These are phyloP conservation scores for Eilema caniola DNA, from an alignment of 2,888 invertebrate species.

Conservation along the genomic window DNA sequence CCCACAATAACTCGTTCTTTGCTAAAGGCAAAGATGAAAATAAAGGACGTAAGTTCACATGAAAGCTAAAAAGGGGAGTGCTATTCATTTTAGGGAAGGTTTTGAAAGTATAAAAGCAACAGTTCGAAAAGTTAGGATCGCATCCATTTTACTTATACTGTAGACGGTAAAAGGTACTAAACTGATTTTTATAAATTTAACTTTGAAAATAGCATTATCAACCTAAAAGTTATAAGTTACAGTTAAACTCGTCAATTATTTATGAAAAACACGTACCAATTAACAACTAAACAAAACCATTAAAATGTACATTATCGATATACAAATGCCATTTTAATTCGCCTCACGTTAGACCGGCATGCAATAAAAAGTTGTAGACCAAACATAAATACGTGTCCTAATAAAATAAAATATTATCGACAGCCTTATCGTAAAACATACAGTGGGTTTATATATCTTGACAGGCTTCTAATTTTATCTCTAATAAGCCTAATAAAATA, in stretches of 20 bases:
- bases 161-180: too few species aligned
- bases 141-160: too few species aligned
- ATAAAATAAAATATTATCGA: conserved; percentile 52
- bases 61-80: too few species aligned
- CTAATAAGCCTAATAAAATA: conserved; percentile 51
- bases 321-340: conserved; percentile 48
- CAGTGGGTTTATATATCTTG: conserved; percentile 35
- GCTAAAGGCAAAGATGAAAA: too few species aligned
- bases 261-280: conserved; percentile 28
- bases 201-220: too few species aligned
- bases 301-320: conserved; percentile 39
- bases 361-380: conserved; percentile 62
- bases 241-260: not conserved
- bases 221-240: too few species aligned
- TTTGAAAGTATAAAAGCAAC: too few species aligned
- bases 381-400: conserved; percentile 68
- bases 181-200: too few species aligned
- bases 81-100: too few species aligned
- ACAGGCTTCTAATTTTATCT: conserved; percentile 57
- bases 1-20: too few species aligned
- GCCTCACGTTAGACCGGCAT: conserved; percentile 44
- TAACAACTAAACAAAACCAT: conserved; percentile 22
- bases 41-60: too few species aligned
- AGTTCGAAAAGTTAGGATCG: too few species aligned
- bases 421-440: conserved; percentile 6